These are phyloP conservation scores for Gopherus flavomarginatus DNA, from an alignment of 2,113 vertebrate genomes.

Conservation along the genomic window DNA sequence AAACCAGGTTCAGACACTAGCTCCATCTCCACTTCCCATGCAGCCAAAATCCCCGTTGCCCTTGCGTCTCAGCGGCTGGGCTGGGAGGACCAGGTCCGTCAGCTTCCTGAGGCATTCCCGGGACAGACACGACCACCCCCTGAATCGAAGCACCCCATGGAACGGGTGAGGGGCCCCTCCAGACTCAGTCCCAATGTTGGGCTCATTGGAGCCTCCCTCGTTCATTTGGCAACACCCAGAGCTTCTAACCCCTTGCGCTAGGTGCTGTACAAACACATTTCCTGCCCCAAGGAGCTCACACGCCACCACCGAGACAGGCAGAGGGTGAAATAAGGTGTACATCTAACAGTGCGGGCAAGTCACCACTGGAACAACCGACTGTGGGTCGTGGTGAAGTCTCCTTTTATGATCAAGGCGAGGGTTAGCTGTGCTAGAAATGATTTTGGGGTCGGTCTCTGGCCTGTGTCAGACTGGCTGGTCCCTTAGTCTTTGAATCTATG, in stretches of 20 bases:
- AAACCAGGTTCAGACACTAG: background rate
- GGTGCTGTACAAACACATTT: too few relatives aligned
- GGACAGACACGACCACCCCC: background rate
- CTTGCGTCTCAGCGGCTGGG: background rate
- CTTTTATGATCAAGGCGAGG: background rate
- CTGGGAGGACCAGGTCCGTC: background rate
- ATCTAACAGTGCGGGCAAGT: too few relatives aligned
- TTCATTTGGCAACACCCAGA: background rate
- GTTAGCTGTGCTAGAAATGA: background rate
- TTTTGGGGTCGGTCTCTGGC: background rate
- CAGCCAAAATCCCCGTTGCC: background rate
- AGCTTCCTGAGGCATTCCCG: too few relatives aligned
- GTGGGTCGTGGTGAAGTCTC: too few relatives aligned
- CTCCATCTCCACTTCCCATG: background rate
- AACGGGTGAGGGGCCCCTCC: background rate
- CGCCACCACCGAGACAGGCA: too few relatives aligned
- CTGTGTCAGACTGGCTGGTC: background rate
- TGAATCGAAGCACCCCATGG: background rate
- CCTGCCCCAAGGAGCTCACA: too few relatives aligned
- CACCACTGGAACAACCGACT: background rate
- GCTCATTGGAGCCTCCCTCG: background rate
- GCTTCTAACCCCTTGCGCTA: too few relatives aligned
- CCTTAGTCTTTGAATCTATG: background rate
- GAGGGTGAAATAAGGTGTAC: too few relatives aligned
- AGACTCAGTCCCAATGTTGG: background rate